Evolutionary conservation across 2,888 invertebrate species (phyloP).

Genomic region (Agrochola lota): DNA sequence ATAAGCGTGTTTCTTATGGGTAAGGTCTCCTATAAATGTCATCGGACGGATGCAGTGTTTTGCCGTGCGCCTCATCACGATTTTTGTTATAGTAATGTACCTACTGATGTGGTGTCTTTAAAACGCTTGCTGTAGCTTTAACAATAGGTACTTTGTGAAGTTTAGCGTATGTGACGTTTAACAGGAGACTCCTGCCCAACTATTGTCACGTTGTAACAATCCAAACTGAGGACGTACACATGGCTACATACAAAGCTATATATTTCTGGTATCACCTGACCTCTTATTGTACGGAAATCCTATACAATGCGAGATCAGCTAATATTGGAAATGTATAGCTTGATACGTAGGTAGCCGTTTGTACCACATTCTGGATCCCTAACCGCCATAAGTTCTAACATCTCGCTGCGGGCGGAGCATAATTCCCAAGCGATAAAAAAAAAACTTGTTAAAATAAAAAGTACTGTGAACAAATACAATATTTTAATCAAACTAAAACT

Average conservation of each 20-base stretch:
- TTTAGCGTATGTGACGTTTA: neutral
- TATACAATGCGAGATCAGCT: no score
- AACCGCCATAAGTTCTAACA: neutral
- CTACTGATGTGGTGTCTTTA: neutral
- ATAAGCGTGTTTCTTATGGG: neutral
- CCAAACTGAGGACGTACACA: neutral
- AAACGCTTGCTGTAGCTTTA: neutral
- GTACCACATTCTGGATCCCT: neutral
- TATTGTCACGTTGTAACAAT: neutral
- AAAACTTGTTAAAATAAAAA: no score
- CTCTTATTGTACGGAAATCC: no score
- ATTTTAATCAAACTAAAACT: no score
- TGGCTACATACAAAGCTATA: no score
- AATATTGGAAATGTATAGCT: no score
- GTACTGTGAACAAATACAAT: neutral
- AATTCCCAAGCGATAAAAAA: neutral
- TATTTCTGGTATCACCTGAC: no score
- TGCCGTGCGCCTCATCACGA: neutral
- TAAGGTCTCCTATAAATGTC: neutral
- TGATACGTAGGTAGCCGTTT: no score
- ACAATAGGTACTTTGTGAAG: neutral
- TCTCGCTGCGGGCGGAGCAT: neutral
- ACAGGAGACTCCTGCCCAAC: neutral
- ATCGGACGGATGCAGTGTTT: neutral
- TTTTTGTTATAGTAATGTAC: neutral